Evolutionary conservation across 1,140 invertebrate species (phyloP), one percentile per base, ranked within the genome.

Genomic region (Lucilia cuprina): DNA sequence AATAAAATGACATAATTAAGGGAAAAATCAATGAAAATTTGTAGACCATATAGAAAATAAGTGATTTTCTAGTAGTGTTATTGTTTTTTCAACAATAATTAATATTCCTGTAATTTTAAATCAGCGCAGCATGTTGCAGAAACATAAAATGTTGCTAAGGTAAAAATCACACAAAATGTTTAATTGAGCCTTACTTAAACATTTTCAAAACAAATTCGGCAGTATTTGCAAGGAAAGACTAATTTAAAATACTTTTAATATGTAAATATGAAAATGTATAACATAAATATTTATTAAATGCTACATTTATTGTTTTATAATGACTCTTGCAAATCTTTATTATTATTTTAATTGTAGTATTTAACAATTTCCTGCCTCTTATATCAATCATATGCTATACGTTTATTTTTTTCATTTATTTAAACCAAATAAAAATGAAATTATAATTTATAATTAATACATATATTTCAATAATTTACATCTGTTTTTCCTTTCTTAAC

Each of bases 391-490:
- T 70, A 70, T 70, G 65, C 19, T 70, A 70, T 21, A 41, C 25
- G 25, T 41, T 41, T 8, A 3, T 8, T 41, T 41, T 41, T 41
- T 41, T 21, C 65, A 21, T 12, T 70, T 21, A 70, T 70, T 60
- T n/a, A 17, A 60, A 60, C n/a, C 3, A 30, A 30, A 30, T 30
- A 30, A 60, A 60, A 60, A 60, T 14, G 55, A n/a, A 60, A 60
- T 60, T 60, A 60, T 60, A n/a, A 60, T 60, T 60, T 70, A 70
- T 70, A 70, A 70, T 70, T 70, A 70, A 70, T 70, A 21, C 65
- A 21, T 70, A n/a, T 17, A 19, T 70, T 70, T 21, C 65, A 70
- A 60, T 60, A 60, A 70, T 70, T 70, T 70, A 19, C 65, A 70
- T 70, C 65, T 70, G 65, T 70, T 70, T 30, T 70, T 21, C 9